Evolutionary conservation across 2,113 vertebrate genomes (phyloP), one percentile per base, ranked within the genome.

Genomic region (Psilopogon haemacephalus): DNA sequence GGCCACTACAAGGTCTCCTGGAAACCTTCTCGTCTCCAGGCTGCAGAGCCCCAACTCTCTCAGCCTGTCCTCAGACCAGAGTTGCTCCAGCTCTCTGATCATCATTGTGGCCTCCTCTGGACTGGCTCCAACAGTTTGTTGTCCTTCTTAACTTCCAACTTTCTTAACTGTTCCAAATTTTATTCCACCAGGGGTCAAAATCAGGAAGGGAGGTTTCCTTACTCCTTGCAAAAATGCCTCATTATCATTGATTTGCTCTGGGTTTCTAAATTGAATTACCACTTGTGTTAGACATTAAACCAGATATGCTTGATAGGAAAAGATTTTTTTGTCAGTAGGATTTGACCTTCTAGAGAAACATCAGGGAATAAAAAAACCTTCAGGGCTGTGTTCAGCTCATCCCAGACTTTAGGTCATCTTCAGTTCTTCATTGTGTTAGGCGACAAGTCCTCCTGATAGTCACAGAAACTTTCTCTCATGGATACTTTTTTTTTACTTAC

Each of bases 401-500:
- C 46, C 11, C 27, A 71, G 44, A 5, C 32, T 85, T 62, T 62
- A 42, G 30, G 30, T 24, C 1, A 0, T 13, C 55, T 73, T 52
- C 1, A 24, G 58, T 76, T 76, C 30, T 88, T 2, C 3, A 3
- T n/a, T 3, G 1, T 23, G 28, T 17, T n/a, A 62, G 55, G 23
- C 35, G 72, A 13, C 6, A 0, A 0, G 13, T 35, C 15, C n/a
- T 7, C 4, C 4, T 9, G 20, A 5, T 3, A 76, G 10, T 23
- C 18, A 6, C 20, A 62, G 50, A 68, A 89, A 69, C 38, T 38
- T 85, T 42, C 9, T 35, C 8, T 59, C 84, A 65, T 40, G 5
- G 18, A 32, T n/a, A 46, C 0, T 18, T 33, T 75, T 89, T 89
- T 89, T 78, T 11, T 11, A 50, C 56, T 78, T n/a, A 58, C 6